phyloP scores from a whole-genome alignment of 2,113 vertebrate genomes.

The Hucho hucho region DNA sequence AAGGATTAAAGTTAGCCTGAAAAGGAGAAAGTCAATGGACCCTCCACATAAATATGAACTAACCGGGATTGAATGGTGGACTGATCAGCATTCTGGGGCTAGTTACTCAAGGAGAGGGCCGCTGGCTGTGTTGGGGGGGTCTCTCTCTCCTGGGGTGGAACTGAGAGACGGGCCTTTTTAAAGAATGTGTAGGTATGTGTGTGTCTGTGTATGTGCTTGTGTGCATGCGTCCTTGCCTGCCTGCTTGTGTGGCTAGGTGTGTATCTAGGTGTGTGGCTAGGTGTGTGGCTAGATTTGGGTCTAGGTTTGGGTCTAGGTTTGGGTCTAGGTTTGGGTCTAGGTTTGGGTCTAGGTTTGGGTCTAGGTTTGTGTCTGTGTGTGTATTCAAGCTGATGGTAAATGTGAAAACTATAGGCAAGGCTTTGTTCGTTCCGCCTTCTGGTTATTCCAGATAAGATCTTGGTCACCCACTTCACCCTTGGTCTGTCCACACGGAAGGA shows the following conservation, averaged over 20 bases:
- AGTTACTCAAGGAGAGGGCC: constrained; percentile 57
- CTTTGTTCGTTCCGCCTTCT: constrained; percentile 47
- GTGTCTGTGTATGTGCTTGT: background rate
- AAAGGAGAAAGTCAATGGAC: constrained; percentile 81
- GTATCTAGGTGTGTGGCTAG: no score
- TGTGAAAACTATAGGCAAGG: constrained; percentile 20
- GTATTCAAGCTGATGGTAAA: constrained; percentile 14
- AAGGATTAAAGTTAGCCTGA: constrained; percentile 79
- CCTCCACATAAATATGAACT: constrained; percentile 76
- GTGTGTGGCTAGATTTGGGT: no score
- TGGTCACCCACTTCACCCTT: constrained; percentile 31
- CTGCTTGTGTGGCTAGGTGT: no score
- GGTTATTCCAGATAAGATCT: constrained; percentile 47
- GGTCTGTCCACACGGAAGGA: constrained; percentile 22
- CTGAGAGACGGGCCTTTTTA: constrained; percentile 26
- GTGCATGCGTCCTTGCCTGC: no score
- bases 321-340: no score
- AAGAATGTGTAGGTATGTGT: constrained; percentile 14
- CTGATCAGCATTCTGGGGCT: constrained; percentile 70
- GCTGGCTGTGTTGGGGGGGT: constrained; percentile 34
- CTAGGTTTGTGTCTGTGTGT: constrained; percentile 6
- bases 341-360: background rate
- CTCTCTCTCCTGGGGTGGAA: constrained; percentile 42
- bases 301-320: no score
- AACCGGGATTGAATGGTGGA: constrained; percentile 61